Conservation (phyloP, 2,113 vertebrate genomes). For the Cervus canadensis region DNA sequence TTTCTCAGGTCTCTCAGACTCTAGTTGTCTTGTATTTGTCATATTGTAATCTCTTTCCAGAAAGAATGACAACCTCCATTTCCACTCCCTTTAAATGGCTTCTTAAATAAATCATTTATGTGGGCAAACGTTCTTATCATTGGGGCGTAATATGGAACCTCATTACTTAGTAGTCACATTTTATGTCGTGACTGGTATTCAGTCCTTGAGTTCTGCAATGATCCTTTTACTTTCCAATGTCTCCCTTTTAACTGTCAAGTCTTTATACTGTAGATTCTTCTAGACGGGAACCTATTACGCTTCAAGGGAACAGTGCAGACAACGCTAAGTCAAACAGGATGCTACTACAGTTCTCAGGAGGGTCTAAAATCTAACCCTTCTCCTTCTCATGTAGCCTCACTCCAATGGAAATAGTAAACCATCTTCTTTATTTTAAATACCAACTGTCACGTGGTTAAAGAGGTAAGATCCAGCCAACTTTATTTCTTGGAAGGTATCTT, state of each 20-base stretch:
- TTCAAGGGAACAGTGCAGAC: not conserved
- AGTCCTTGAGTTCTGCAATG: not conserved
- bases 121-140: slow-evolving; percentile 20
- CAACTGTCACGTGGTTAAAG: not conserved
- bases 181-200: not conserved
- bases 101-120: slow-evolving; percentile 32
- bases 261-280: not conserved
- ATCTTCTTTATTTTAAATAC: not conserved
- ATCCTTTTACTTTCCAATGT: not conserved
- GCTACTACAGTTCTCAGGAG: not conserved
- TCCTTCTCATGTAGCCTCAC: not conserved
- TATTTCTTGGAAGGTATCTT: not conserved
- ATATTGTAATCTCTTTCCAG: not conserved
- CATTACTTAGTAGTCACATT: not conserved
- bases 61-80: not conserved
- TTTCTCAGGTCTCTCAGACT: not conserved
- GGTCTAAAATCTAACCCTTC: not conserved
- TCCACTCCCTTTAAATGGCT: not conserved
- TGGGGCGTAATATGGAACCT: not conserved
- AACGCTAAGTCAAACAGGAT: not conserved
- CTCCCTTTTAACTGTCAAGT: not conserved
- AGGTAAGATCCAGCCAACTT: not conserved
- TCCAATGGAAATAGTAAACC: not conserved
- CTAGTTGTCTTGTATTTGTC: not conserved
- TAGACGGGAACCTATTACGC: not conserved